These are phyloP conservation scores for Eristalis arbustorum DNA, from an alignment of 2,888 invertebrate genomes.

Conservation along the genomic window DNA sequence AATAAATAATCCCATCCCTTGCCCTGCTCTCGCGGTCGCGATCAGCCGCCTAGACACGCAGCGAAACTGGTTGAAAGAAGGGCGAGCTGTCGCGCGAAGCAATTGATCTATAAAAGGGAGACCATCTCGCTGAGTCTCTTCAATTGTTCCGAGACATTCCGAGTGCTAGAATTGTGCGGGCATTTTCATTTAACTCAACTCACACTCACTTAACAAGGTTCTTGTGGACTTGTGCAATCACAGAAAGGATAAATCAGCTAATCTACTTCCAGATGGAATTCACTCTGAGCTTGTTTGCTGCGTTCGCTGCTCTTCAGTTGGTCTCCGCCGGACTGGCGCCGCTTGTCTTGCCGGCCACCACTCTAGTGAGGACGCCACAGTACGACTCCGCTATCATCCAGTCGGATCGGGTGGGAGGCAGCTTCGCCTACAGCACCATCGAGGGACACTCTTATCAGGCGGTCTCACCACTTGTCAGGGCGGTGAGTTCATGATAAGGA, in stretches of 20 bases:
- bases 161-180: slow-evolving; percentile 51
- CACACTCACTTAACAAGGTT: slow-evolving; percentile 3
- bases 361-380: slow-evolving; percentile 79
- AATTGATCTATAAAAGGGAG: slow-evolving; percentile 63
- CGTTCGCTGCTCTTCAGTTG: slow-evolving; percentile 51
- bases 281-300: slow-evolving; percentile 42
- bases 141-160: slow-evolving; percentile 64
- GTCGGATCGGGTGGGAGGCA: slow-evolving; percentile 81
- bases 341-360: slow-evolving; percentile 70
- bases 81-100: slow-evolving; percentile 2
- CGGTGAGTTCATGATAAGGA: slow-evolving; percentile 22
- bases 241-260: background rate
- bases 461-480: slow-evolving; percentile 72
- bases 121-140: background rate
- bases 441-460: slow-evolving; percentile 82
- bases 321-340: slow-evolving; percentile 60
- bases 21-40: background rate
- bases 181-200: slow-evolving; percentile 6
- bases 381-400: slow-evolving; percentile 82
- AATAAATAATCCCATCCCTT: slow-evolving; percentile 13
- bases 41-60: background rate
- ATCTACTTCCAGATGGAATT: slow-evolving; percentile 50
- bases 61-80: slow-evolving; percentile 34
- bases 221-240: background rate
- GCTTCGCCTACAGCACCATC: slow-evolving; percentile 82